Evolutionary conservation across 2,797 vertebrate genomes (phyloP).

Genomic region (Loriculus beryllinus): DNA sequence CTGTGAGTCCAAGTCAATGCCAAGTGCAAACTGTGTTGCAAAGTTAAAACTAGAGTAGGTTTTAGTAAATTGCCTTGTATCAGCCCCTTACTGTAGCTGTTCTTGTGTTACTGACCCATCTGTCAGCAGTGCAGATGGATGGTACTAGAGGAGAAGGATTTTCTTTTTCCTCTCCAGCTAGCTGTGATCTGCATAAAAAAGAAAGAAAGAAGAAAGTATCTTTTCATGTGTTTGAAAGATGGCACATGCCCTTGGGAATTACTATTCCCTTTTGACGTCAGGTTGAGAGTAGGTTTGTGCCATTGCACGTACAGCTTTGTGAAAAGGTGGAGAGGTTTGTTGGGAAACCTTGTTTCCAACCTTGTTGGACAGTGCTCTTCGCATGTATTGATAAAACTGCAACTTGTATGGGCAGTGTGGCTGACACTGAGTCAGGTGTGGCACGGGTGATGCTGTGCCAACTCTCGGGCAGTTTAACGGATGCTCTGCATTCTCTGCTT

Average conservation of each 20-base stretch:
- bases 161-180: neutral
- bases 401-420: neutral
- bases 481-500: conserved; percentile 64
- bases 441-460: neutral
- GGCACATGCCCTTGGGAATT: neutral
- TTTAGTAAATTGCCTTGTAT: neutral
- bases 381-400: neutral
- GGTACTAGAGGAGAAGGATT: neutral
- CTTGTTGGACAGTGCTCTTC: neutral
- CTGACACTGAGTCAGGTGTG: neutral
- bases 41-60: neutral
- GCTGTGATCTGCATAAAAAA: neutral
- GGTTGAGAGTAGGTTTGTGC: neutral
- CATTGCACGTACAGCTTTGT: neutral
- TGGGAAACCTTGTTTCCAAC: neutral
- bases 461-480: neutral
- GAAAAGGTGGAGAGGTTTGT: neutral
- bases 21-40: neutral
- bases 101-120: neutral
- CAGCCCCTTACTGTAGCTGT: neutral
- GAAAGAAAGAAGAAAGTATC: neutral
- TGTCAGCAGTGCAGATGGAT: neutral
- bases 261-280: neutral
- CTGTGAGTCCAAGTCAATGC: neutral
- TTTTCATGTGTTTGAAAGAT: neutral